Base-by-base conservation (phyloP, 23 tunicate species). In the Clavelina lepadiformis region DNA sequence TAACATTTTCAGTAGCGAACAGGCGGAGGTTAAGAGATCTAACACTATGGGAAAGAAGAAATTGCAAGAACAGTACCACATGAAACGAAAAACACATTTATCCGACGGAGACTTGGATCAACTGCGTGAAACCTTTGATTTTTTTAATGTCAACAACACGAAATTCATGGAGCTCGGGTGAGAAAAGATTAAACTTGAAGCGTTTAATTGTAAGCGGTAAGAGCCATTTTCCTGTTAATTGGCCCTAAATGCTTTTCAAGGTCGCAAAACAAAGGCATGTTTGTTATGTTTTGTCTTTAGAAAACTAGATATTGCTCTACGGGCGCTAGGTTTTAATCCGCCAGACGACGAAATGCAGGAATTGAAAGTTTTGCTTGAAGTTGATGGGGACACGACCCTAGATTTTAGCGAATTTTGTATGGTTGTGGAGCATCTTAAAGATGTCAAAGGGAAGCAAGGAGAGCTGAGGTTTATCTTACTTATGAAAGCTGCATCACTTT, bases 351-450 rank as follows among this genome's bases (percentile, higher is more conserved):
- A 79, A 28, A 55, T 69, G 25, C 67, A 68, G 3, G 85, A 79
- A 7, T 27, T 79, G 35, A 74, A 70, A 22, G 46, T 61, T 51
- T 33, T 79, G 18, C 69, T 79, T 76, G 85, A 79, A 24, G 85
- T 79, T 29, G 85, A 79, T 58, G 85, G 71, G 34, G 85, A 79
- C 68, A 47, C 31, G 46, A 69, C 76, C 11, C 31, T 79, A 63
- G 85, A 79, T 61, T 79, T 79, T 29, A 69, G 77, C 35, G 85
- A 79, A 31, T 79, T 79, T 34, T 79, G 85, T 35, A 79, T 79
- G 85, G 61, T 79, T 20, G 31, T 79, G 5, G 85, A 79, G 31
- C 63, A 58, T 46, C n/a, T 79, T 61, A 58, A 54, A 32, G 76
- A 79, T 21, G 57, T 71, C 23, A 79, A 69, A 23, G 85, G 77